These are phyloP conservation scores for Brachionus rubens DNA, from an alignment of 1,140 invertebrate species.

Conservation along the genomic window DNA sequence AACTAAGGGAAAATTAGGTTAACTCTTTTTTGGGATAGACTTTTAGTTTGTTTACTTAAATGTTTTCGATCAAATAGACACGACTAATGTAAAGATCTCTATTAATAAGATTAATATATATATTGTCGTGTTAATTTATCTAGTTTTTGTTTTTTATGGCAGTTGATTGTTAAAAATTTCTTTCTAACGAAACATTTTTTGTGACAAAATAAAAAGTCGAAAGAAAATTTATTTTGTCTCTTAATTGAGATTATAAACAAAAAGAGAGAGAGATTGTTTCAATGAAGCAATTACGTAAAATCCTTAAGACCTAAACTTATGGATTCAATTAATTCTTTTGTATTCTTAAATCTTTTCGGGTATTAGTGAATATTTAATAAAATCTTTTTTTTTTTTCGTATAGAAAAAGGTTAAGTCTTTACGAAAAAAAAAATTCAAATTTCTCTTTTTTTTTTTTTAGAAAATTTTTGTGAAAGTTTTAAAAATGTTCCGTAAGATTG, in stretches of 20 bases:
- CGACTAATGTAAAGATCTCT: not conserved
- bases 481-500: not conserved
- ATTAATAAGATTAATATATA: conserved; percentile 38
- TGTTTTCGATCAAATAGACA: conserved; percentile 1
- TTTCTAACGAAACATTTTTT: not conserved
- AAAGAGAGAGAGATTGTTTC: too few species aligned
- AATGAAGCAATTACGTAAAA: too few species aligned
- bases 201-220: conserved; percentile 12
- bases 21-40: not conserved
- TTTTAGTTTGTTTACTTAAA: conserved; percentile 12
- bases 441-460: too few species aligned
- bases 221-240: not conserved
- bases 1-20: conserved; percentile 23
- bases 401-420: conserved; percentile 36
- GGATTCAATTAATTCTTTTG: conserved; percentile 5
- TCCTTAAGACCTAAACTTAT: not conserved
- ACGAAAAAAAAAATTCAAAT: conserved; percentile 12
- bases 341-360: not conserved
- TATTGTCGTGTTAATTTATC: conserved; percentile 32
- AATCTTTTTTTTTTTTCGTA: conserved; percentile 4
- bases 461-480: not conserved
- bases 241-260: too few species aligned
- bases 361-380: conserved; percentile 44
- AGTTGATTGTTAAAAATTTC: conserved; percentile 7
- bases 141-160: conserved; percentile 1